phyloP scores from a whole-genome alignment of 1,140 invertebrate genomes.

The Stenopsyche tienmushanensis region DNA sequence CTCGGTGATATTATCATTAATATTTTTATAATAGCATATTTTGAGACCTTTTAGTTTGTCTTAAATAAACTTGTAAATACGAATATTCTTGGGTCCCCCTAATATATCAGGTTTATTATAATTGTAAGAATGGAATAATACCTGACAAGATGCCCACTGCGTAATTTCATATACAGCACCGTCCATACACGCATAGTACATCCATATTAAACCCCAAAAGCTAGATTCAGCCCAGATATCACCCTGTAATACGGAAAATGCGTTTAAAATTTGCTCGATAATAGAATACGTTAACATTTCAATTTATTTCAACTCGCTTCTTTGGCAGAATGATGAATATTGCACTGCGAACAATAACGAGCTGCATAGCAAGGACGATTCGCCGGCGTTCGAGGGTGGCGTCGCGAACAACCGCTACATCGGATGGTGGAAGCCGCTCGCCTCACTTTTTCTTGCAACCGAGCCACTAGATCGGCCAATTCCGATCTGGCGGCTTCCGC shows the following conservation, averaged over 20 bases:
- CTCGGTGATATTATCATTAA: no score
- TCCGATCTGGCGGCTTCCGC: constrained; percentile 83
- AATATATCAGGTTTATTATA: neutral
- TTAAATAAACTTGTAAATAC: no score
- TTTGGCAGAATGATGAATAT: constrained; percentile 87
- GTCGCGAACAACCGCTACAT: constrained; percentile 87
- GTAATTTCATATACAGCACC: constrained; percentile 92
- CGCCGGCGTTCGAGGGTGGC: constrained; percentile 82
- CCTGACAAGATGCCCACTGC: constrained; percentile 92
- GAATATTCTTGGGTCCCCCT: no score
- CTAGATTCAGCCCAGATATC: constrained; percentile 94
- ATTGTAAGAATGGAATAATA: constrained; percentile 30
- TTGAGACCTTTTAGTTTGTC: no score
- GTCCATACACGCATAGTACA: constrained; percentile 97
- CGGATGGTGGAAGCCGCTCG: constrained; percentile 87
- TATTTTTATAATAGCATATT: no score
- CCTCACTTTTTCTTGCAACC: constrained; percentile 91
- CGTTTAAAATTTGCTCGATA: constrained; percentile 15
- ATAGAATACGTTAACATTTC: neutral
- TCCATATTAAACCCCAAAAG: constrained; percentile 84
- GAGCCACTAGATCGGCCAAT: constrained; percentile 76
- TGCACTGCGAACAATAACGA: constrained; percentile 84
- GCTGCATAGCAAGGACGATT: constrained; percentile 87
- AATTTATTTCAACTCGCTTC: constrained; percentile 61
- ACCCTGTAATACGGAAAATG: constrained; percentile 76